Evolutionary conservation across 1,140 invertebrate genomes (phyloP).

Genomic region (Diploscapter pachys): DNA sequence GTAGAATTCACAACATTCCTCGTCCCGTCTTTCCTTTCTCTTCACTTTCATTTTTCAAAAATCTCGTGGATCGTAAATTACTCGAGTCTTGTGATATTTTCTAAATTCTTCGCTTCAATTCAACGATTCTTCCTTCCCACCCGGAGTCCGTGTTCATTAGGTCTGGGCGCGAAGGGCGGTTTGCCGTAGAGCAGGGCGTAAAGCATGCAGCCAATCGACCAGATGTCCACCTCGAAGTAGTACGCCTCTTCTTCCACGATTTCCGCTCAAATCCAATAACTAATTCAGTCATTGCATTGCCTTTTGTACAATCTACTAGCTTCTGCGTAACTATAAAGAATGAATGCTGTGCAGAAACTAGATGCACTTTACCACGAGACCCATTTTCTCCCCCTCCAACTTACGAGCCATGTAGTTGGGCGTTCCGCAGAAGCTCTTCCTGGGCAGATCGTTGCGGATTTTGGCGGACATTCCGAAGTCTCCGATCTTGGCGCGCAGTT

Average conservation of each 20-base stretch:
- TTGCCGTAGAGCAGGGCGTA: conserved; percentile 83
- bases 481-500: conserved; percentile 85
- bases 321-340: not conserved
- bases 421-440: conserved; percentile 74
- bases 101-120: no score
- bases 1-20: no score
- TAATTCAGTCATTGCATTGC: not conserved
- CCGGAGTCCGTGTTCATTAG: not conserved
- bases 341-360: no score
- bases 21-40: no score
- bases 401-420: conserved; percentile 94
- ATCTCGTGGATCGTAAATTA: no score
- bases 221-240: conserved; percentile 89
- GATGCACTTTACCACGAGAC: not conserved
- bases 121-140: no score
- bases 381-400: conserved; percentile 67
- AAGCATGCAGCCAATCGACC: conserved; percentile 89
- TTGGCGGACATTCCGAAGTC: conserved; percentile 93
- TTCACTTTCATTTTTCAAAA: no score
- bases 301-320: not conserved
- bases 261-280: conserved; percentile 15
- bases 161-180: conserved; percentile 59
- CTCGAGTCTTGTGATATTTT: no score
- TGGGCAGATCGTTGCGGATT: conserved; percentile 75
- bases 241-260: conserved; percentile 73